Evolutionary conservation across 2,797 vertebrate species (phyloP).

Genomic region (Coccyzus lansbergi): DNA sequence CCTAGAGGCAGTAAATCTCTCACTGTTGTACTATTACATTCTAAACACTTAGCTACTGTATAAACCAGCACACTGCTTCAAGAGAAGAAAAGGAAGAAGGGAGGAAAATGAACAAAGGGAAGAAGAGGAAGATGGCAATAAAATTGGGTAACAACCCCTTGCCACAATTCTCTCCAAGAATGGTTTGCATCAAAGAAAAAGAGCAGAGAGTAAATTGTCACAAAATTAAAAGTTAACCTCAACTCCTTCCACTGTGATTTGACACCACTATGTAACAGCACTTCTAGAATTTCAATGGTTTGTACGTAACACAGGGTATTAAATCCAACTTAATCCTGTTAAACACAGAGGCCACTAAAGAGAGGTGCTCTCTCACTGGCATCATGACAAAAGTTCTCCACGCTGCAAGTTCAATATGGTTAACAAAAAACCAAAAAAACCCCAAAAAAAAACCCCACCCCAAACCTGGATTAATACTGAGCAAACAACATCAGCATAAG

Average conservation of each 20-base stretch:
- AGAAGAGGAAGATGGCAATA: constrained; percentile 16
- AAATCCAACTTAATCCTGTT: constrained; percentile 66
- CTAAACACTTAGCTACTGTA: constrained; percentile 50
- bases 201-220: neutral
- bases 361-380: neutral
- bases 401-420: neutral
- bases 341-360: constrained; percentile 58
- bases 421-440: neutral
- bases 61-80: constrained; percentile 29
- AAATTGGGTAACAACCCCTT: constrained; percentile 21
- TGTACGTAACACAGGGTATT: constrained; percentile 31
- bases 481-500: constrained; percentile 63
- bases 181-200: constrained; percentile 43
- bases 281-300: constrained; percentile 42
- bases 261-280: constrained; percentile 42
- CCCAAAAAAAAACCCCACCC: neutral
- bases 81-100: constrained; percentile 30
- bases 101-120: constrained; percentile 19
- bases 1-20: constrained; percentile 62
- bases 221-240: constrained; percentile 41
- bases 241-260: constrained; percentile 44
- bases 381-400: constrained; percentile 42
- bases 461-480: constrained; percentile 53
- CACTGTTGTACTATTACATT: constrained; percentile 50
- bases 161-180: constrained; percentile 18